Conservation (phyloP, 2,113 vertebrate species). For the Colius striatus region DNA sequence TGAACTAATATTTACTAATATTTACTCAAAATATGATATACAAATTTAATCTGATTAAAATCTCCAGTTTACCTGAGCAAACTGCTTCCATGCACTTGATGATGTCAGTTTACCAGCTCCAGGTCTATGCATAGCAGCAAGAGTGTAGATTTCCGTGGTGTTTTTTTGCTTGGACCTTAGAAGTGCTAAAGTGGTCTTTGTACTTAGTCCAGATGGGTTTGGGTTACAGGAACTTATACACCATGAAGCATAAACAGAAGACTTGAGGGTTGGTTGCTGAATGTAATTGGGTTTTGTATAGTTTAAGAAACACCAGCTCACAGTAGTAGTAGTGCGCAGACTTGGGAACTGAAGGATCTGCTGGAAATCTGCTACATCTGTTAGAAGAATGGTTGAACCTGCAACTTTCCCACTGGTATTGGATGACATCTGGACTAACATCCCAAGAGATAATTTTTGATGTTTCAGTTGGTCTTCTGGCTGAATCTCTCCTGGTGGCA, state of each 20-base stretch:
- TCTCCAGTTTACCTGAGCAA: slow-evolving; percentile 87
- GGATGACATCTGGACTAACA: slow-evolving; percentile 85
- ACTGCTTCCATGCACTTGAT: slow-evolving; percentile 94
- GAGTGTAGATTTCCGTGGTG: slow-evolving; percentile 85
- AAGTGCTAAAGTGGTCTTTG: slow-evolving; percentile 92
- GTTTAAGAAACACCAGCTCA: slow-evolving; percentile 99
- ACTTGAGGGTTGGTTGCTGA: slow-evolving; percentile 81
- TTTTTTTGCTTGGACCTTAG: slow-evolving; percentile 93
- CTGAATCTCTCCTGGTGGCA: slow-evolving; percentile 78
- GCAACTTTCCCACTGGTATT: slow-evolving; percentile 75
- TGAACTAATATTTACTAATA: background rate
- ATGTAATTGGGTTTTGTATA: slow-evolving; percentile 92
- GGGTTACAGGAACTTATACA: slow-evolving; percentile 94
- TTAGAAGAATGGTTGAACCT: slow-evolving; percentile 82
- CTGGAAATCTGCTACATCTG: slow-evolving; percentile 86
- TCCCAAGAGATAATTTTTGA: slow-evolving; percentile 82
- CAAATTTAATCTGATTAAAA: background rate
- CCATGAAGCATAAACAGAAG: slow-evolving; percentile 95
- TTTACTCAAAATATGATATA: background rate
- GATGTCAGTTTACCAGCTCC: slow-evolving; percentile 95
- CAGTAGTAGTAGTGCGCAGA: slow-evolving; percentile 90
- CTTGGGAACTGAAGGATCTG: slow-evolving; percentile 93
- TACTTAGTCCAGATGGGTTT: slow-evolving; percentile 93
- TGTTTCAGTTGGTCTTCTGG: slow-evolving; percentile 72
- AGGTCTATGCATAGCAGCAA: slow-evolving; percentile 87